A percentile compares a stretch with the other conserved stretches of the same genome.
Evolutionary conservation across 2,797 vertebrate genomes (phyloP).

Genomic region (Poeciliopsis turneri): DNA sequence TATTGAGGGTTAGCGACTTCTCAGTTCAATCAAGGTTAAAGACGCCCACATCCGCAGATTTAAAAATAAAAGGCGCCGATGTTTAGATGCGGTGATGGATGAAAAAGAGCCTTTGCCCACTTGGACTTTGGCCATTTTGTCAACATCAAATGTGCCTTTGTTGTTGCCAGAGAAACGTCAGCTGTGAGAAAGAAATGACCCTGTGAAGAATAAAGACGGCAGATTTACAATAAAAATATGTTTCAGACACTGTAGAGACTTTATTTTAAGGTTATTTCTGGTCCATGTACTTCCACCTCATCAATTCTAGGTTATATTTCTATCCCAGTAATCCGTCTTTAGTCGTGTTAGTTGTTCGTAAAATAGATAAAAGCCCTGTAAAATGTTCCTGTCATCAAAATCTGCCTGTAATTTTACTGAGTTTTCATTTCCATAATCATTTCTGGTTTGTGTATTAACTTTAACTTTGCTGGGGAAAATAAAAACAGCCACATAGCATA

Average conservation of each 20-base stretch:
- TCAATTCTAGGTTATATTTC: not conserved
- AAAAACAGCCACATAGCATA: too few species aligned
- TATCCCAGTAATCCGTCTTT: not conserved
- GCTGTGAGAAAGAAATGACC: not conserved
- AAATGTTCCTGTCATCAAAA: not conserved
- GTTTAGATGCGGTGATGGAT: slow-evolving; percentile 43
- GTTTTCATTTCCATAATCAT: not conserved
- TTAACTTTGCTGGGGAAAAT: too few species aligned
- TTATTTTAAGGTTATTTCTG: not conserved
- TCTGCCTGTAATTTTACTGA: not conserved
- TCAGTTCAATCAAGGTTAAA: slow-evolving; percentile 40
- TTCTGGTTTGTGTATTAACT: not conserved
- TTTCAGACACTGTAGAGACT: not conserved
- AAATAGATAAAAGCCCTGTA: not conserved
- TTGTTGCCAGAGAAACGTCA: slow-evolving; percentile 18
- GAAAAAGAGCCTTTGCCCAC: slow-evolving; percentile 31
- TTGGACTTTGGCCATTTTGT: slow-evolving; percentile 38
- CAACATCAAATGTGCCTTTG: slow-evolving; percentile 19
- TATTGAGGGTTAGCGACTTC: slow-evolving; percentile 40
- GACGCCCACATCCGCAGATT: slow-evolving; percentile 55
- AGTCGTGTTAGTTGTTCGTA: not conserved
- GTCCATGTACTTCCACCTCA: not conserved
- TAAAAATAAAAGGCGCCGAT: slow-evolving; percentile 5
- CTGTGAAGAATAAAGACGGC: not conserved
- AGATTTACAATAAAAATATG: not conserved